Evolutionary conservation across 2,797 vertebrate species (phyloP).

Genomic region (Ctenopoma kingsleyae): DNA sequence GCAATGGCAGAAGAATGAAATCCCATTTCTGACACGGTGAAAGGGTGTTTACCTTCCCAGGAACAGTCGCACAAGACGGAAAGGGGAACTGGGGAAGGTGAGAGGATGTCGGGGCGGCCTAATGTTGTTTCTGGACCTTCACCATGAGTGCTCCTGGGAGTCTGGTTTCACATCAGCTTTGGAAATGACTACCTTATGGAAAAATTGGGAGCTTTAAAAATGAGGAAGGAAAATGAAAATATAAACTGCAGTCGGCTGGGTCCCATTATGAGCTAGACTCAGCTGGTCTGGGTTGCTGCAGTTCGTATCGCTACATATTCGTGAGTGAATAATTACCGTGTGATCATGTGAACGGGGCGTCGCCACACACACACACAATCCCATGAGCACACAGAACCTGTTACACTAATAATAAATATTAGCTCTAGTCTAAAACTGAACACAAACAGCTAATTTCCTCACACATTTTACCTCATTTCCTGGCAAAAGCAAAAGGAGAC

Average conservation of each 20-base stretch:
- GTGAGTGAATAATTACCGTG: conserved; percentile 53
- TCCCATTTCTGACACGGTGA: conserved; percentile 61
- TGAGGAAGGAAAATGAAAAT: conserved; percentile 65
- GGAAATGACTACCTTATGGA: conserved; percentile 77
- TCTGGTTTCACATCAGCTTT: conserved; percentile 79
- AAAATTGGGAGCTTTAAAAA: conserved; percentile 73
- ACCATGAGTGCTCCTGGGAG: conserved; percentile 68
- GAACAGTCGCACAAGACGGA: conserved; percentile 52
- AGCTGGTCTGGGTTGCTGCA: conserved; percentile 42
- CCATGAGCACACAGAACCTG: conserved; percentile 23
- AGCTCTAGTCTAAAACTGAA: conserved; percentile 54
- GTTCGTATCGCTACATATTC: conserved; percentile 28
- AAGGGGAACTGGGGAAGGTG: conserved; percentile 66
- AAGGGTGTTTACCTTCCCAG: conserved; percentile 77
- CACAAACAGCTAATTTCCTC: conserved; percentile 70
- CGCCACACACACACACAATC: background rate
- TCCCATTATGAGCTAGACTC: conserved; percentile 63
- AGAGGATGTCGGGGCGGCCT: conserved; percentile 67
- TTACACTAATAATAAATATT: conserved; percentile 64
- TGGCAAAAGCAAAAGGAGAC: conserved; percentile 21
- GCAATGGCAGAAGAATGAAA: conserved; percentile 75
- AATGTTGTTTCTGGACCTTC: conserved; percentile 80
- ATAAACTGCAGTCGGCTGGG: conserved; percentile 60
- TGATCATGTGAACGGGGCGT: conserved; percentile 32
- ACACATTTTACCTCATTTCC: conserved; percentile 61